Base-by-base conservation (phyloP, 2,113 vertebrate species). In the Lonchura striata region DNA sequence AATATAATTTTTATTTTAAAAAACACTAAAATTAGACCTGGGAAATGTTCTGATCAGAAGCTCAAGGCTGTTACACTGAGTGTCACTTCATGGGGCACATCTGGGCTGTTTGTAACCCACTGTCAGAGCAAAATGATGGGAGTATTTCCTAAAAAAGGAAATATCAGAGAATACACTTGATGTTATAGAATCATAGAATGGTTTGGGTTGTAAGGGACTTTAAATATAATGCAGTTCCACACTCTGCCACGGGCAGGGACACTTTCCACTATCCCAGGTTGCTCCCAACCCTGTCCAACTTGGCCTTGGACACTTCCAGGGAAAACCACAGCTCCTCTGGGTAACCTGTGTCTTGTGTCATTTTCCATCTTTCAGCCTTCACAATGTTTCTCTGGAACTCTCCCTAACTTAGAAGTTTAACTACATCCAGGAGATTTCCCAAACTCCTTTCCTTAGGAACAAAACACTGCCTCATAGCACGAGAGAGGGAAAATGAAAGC, bases 221-320 rank as follows among this genome's bases (percentile, higher is more conserved):
- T 50, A 3, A 33, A 70, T 18, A 8, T 24, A 6, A 56, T 22
- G 25, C 57, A 12, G 7, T 61, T 17, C 30, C 35, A 41, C 1
- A 1, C 9, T 4, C 21, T 82, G 20, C n/a, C 41, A 11, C 4
- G 7, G 27, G 9, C 53, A 75, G 30, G 11, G 17, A 68, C 41
- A 33, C 7, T 12, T 69, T 11, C 54, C 71, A 37, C 22, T 4
- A 23, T 2, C 4, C 41, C 49, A 83, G 15, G 12, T 1, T 76
- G 7, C 13, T 70, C 79, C 49, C 4, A 83, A 18, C 3, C 6
- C 44, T 2, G 0, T 66, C 37, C 69, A 75, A 0, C 39, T 25
- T 33, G 47, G 10, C 18, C 49, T 56, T 33, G 41, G 17, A 69
- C 35, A 49, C 5, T 42, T 19, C 31, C 41, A 52, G 30, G 17